A percentile compares a stretch with the other conserved stretches of the same genome.
phyloP scores from a whole-genome alignment of 2,113 vertebrate species.

The Falcunculus frontatus region DNA sequence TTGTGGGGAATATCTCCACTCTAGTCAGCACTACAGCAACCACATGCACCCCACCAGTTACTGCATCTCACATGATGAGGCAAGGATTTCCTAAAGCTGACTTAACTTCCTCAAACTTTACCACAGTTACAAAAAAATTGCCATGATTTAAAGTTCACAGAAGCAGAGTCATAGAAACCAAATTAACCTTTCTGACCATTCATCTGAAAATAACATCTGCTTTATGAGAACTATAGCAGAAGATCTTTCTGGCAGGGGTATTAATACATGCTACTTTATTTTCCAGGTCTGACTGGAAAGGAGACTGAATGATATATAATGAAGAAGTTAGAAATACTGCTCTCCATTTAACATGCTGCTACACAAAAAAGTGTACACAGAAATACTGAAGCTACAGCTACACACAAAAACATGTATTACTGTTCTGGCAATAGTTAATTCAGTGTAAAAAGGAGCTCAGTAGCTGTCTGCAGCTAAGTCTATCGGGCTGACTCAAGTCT shows the following conservation, averaged over 20 bases:
- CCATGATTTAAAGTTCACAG: background rate
- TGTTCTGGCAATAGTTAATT: background rate
- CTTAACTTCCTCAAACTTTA: background rate
- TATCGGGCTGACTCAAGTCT: background rate
- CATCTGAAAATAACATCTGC: background rate
- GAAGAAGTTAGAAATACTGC: background rate
- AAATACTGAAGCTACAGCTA: background rate
- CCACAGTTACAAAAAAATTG: background rate
- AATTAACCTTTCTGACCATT: background rate
- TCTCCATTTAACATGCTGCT: background rate
- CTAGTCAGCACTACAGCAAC: background rate
- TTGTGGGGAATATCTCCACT: background rate
- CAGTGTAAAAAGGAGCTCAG: background rate
- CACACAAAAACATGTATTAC: background rate
- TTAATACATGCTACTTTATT: background rate
- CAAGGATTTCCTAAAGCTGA: background rate
- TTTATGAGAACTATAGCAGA: background rate
- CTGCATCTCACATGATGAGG: background rate
- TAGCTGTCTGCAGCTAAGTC: background rate
- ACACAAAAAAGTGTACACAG: background rate
- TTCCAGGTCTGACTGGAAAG: background rate
- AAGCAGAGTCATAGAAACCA: background rate
- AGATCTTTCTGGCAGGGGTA: background rate
- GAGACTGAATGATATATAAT: background rate
- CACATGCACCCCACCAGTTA: background rate